Base-by-base conservation (phyloP, 2,888 invertebrate genomes). In the Sepiola atlantica region DNA sequence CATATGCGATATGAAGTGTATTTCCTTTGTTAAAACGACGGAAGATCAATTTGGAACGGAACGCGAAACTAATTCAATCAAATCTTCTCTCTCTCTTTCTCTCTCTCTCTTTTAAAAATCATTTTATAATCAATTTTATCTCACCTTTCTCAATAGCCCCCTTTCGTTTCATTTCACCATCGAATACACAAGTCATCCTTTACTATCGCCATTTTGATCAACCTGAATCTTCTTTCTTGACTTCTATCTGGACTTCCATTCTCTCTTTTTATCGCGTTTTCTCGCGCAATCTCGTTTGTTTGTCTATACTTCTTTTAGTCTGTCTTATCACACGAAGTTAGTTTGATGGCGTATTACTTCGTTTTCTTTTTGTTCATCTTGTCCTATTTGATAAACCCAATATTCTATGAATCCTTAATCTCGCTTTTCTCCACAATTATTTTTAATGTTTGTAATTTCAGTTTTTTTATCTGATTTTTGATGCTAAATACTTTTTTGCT, bases 21-120 rank as follows among this genome's bases (percentile, higher is more conserved):
- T 77, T 77, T 77, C 77, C n/a, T 77, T 77, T 77, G 77, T 77
- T 77, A 77, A 12, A 14, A 12, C n/a, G 77, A 28, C 77, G 77
- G 77, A 24, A 77, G 77, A 77, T 77, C 77, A 77, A 77, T 77
- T 77, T 77, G 77, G 77, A 77, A 77, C 77, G 77, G 77, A 77
- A 77, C 77, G 77, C 77, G 77, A 77, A 77, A 77, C 77, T 77
- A 24, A 77, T 77, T 77, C 28, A 77, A 77, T 77, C 77, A 77
- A 77, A 77, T 28, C 77, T 77, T n/a, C 28, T 77, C 28, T 77
- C 77, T 28, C 28, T 77, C n/a, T n/a, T 28, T 77, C 10, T n/a
- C 10, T n/a, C 6, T n/a, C n/a, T n/a, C n/a, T n/a, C n/a, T n/a
- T n/a, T n/a, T n/a, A n/a, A n/a, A n/a, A 77, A 77, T 77, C 28